These are phyloP conservation scores for Palaemon carinicauda DNA, from an alignment of 1,140 invertebrate species.

Conservation along the genomic window DNA sequence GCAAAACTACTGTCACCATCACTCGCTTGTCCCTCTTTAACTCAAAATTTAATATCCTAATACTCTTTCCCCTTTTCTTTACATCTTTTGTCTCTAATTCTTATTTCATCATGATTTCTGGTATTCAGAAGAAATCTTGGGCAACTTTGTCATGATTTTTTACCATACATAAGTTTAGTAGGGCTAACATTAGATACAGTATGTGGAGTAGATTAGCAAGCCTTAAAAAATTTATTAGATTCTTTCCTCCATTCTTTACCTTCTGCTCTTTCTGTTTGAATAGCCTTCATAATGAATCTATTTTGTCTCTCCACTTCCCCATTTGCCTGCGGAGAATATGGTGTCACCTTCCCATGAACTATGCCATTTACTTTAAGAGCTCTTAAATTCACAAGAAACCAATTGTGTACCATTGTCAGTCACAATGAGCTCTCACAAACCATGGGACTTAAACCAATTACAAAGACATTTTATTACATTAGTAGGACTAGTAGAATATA, in stretches of 20 bases:
- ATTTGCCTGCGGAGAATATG: not conserved
- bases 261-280: not conserved
- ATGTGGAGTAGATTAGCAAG: not conserved
- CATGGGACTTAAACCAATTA: not conserved
- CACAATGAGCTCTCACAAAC: not conserved
- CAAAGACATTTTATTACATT: not conserved
- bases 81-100: not conserved
- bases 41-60: not conserved
- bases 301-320: not conserved
- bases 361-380: not conserved
- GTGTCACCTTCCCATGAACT: not conserved
- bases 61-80: not conserved
- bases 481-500: not conserved
- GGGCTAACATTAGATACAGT: not conserved
- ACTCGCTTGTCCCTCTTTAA: not conserved
- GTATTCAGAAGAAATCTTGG: not conserved
- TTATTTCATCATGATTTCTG: not conserved
- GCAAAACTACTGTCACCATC: too few species aligned
- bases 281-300: not conserved
- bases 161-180: not conserved
- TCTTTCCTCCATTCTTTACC: not conserved
- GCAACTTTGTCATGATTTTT: not conserved
- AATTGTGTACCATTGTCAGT: conserved; percentile 3
- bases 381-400: not conserved
- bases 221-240: not conserved